These are phyloP conservation scores for Aleiodes sp. DNA, from an alignment of 1,140 invertebrate species.

Conservation along the genomic window DNA sequence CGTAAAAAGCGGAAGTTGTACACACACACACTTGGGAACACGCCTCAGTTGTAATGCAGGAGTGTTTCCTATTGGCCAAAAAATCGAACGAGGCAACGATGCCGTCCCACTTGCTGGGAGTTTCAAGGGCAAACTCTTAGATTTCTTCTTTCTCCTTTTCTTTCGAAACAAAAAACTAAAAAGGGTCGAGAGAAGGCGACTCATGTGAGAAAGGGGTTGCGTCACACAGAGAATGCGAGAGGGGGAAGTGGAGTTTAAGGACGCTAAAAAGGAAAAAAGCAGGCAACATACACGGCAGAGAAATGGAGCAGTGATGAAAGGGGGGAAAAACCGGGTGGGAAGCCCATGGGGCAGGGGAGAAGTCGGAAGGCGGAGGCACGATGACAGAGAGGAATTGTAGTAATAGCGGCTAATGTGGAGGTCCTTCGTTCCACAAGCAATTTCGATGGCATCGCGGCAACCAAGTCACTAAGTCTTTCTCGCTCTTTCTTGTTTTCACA, in stretches of 20 bases:
- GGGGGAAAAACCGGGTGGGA: slow-evolving; percentile 33
- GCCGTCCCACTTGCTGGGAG: slow-evolving; percentile 37
- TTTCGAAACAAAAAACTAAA: neutral
- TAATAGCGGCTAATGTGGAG: slow-evolving; percentile 47
- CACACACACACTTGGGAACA: slow-evolving; percentile 7
- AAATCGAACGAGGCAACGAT: slow-evolving; percentile 32
- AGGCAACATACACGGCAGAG: neutral
- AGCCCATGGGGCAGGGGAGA: slow-evolving; percentile 21
- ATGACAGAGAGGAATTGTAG: slow-evolving; percentile 48
- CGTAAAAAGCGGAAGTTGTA: slow-evolving; percentile 28
- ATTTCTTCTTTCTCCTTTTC: no score
- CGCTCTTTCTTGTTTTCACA: neutral
- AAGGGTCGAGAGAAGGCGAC: slow-evolving; percentile 36
- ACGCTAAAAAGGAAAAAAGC: slow-evolving; percentile 9
- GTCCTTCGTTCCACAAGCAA: slow-evolving; percentile 37
- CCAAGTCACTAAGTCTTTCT: slow-evolving; percentile 26
- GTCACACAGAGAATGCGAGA: neutral
- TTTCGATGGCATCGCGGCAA: slow-evolving; percentile 31
- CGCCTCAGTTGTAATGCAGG: slow-evolving; percentile 1
- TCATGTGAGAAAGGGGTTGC: slow-evolving; percentile 32
- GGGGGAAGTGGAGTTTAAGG: neutral
- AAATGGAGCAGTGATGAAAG: slow-evolving; percentile 30
- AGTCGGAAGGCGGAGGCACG: slow-evolving; percentile 33
- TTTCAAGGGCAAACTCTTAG: slow-evolving; percentile 48
- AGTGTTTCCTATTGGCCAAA: slow-evolving; percentile 45